A percentile compares a stretch with the other conserved stretches of the same genome.
Evolutionary conservation across 2,888 invertebrate species (phyloP).

Genomic region (Drosophila testacea): DNA sequence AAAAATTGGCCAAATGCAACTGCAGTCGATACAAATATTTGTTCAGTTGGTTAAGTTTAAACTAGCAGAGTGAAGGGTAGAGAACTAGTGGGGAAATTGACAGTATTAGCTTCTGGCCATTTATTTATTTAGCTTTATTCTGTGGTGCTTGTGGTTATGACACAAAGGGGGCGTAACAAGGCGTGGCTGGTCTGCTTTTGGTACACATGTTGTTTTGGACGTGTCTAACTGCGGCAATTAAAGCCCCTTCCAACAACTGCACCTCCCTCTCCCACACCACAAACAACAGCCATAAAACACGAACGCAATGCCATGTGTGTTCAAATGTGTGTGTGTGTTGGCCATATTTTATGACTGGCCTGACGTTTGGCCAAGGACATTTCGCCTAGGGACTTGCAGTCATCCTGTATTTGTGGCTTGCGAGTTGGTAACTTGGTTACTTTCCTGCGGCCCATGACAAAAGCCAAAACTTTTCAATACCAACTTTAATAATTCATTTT

Average conservation of each 20-base stretch:
- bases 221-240: conserved; percentile 74
- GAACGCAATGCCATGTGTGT: conserved; percentile 33
- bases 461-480: conserved; percentile 62
- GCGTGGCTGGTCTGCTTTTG: conserved; percentile 31
- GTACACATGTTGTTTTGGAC: conserved; percentile 55
- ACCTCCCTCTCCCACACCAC: not conserved
- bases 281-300: conserved; percentile 66
- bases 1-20: conserved; percentile 42
- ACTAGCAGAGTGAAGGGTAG: not conserved
- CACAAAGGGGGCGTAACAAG: conserved; percentile 16
- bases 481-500: conserved; percentile 68
- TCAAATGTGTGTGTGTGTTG: conserved; percentile 32
- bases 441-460: conserved; percentile 32
- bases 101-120: conserved; percentile 21
- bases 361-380: conserved; percentile 61
- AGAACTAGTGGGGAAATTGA: not conserved
- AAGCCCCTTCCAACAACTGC: conserved; percentile 15
- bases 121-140: conserved; percentile 56
- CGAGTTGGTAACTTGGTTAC: conserved; percentile 52
- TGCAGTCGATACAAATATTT: conserved; percentile 68
- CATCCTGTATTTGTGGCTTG: conserved; percentile 29
- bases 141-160: conserved; percentile 7
- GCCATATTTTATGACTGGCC: conserved; percentile 71
- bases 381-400: conserved; percentile 42
- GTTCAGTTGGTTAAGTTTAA: conserved; percentile 22